Evolutionary conservation across 1,140 invertebrate genomes (phyloP).

Genomic region (Drosophila subpulchrella): DNA sequence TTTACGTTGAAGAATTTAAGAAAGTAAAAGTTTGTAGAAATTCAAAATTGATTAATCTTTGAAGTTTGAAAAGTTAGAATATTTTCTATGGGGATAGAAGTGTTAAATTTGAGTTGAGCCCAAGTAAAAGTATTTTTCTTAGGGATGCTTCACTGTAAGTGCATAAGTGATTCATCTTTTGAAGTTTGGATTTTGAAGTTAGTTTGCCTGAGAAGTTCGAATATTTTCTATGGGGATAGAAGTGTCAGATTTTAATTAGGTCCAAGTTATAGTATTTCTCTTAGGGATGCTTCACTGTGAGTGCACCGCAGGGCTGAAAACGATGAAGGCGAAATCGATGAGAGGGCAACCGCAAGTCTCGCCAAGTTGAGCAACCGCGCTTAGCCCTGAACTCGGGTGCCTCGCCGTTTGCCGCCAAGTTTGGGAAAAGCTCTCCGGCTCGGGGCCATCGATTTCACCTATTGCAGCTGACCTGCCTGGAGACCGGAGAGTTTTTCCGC

Average conservation of each 20-base stretch:
- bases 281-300: not conserved
- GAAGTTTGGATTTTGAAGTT: too few species aligned
- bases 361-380: conserved; percentile 68
- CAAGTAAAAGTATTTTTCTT: too few species aligned
- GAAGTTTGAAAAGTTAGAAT: too few species aligned
- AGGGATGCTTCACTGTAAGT: not conserved
- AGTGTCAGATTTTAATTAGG: too few species aligned
- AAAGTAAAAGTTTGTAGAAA: too few species aligned
- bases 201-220: too few species aligned
- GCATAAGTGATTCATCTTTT: too few species aligned
- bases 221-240: too few species aligned
- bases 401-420: not conserved
- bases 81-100: too few species aligned
- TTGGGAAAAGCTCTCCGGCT: conserved; percentile 49
- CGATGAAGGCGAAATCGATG: conserved; percentile 50
- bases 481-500: conserved; percentile 28
- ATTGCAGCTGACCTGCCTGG: conserved; percentile 59
- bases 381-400: conserved; percentile 69
- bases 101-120: too few species aligned
- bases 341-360: conserved; percentile 20
- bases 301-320: not conserved
- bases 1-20: too few species aligned
- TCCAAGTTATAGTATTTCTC: not conserved
- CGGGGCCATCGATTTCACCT: conserved; percentile 61
- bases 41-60: too few species aligned